Evolutionary conservation across 23 tunicate genomes (phyloP).

Genomic region (Pegea sp.): DNA sequence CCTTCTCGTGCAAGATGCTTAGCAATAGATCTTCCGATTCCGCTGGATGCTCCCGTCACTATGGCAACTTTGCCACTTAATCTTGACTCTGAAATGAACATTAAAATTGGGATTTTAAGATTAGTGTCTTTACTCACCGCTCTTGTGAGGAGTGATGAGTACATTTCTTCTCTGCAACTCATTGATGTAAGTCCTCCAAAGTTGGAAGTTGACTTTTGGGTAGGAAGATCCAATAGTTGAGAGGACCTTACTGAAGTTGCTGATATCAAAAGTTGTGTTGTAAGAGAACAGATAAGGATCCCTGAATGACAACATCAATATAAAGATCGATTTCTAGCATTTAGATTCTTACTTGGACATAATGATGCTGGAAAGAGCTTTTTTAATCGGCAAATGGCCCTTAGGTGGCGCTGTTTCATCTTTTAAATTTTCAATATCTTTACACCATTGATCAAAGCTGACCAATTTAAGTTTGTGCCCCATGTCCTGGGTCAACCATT

Average conservation of each 20-base stretch:
- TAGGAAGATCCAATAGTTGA: conserved; percentile 2
- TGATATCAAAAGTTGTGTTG: conserved; percentile 57
- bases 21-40: conserved; percentile 73
- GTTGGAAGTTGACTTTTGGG: conserved; percentile 12
- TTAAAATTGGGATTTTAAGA: neutral
- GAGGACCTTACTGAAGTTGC: conserved; percentile 13
- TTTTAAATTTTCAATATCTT: conserved; percentile 8
- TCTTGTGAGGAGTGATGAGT: neutral
- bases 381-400: conserved; percentile 28
- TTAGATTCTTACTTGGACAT: conserved; percentile 10
- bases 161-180: conserved; percentile 12
- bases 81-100: conserved; percentile 3
- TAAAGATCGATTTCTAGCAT: neutral
- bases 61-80: conserved; percentile 45
- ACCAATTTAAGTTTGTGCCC: conserved; percentile 33
- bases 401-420: neutral
- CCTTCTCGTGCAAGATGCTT: conserved; percentile 42
- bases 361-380: conserved; percentile 28
- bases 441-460: conserved; percentile 65
- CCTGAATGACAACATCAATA: conserved; percentile 10
- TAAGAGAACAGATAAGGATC: conserved; percentile 47
- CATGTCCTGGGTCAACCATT: conserved; percentile 9
- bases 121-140: neutral
- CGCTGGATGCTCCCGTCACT: conserved; percentile 88
- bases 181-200: conserved; percentile 10